phyloP scores from a whole-genome alignment of 1,140 invertebrate species.

The Asbolus verrucosus region DNA sequence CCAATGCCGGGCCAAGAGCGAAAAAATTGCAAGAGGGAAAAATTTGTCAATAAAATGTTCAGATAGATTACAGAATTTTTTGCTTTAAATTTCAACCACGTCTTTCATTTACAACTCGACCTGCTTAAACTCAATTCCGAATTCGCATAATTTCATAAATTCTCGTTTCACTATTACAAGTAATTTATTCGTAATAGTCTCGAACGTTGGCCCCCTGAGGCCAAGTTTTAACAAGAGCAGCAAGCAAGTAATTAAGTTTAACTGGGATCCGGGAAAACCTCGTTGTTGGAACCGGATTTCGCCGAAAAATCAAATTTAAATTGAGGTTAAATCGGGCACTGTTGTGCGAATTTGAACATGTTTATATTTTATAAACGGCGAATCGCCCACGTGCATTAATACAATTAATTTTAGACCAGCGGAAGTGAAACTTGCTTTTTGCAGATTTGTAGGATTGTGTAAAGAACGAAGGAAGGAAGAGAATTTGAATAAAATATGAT shows the following conservation, averaged over 20 bases:
- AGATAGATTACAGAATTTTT: too few relatives aligned
- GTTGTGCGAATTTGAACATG: background rate
- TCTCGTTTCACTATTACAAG: background rate
- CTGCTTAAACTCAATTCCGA: too few relatives aligned
- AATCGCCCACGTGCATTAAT: background rate
- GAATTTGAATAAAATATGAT: too few relatives aligned
- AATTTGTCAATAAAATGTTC: slow-evolving; percentile 4
- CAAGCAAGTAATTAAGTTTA: slow-evolving; percentile 23
- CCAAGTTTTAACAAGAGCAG: slow-evolving; percentile 2
- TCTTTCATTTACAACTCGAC: too few relatives aligned
- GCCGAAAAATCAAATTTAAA: slow-evolving; percentile 14
- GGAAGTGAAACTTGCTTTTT: background rate
- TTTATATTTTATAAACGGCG: background rate
- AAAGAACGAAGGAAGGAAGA: too few relatives aligned
- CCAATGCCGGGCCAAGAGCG: background rate
- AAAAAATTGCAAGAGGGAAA: slow-evolving; percentile 17
- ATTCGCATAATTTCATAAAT: too few relatives aligned
- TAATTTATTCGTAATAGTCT: slow-evolving; percentile 5
- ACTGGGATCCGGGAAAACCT: slow-evolving; percentile 7
- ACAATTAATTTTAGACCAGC: background rate
- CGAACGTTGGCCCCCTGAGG: slow-evolving; percentile 2
- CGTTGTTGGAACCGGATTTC: background rate
- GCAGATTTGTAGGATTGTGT: background rate
- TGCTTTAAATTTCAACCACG: too few relatives aligned
- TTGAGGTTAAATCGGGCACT: background rate